Base-by-base conservation (phyloP, 1,140 invertebrate genomes). In the Mya arenaria region DNA sequence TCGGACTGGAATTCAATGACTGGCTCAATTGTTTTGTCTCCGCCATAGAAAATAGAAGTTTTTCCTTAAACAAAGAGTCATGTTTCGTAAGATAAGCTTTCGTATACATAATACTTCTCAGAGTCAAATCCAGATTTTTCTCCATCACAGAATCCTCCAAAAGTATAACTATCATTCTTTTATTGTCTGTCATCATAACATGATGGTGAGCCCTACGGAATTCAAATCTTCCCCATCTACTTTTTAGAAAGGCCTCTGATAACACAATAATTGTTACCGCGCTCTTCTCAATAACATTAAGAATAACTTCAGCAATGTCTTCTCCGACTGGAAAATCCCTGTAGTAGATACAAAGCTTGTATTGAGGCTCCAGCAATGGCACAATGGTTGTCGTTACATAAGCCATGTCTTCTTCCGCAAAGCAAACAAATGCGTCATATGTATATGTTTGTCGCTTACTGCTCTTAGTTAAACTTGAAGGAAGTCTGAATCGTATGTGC, bases 151-250 rank as follows among this genome's bases (percentile, higher is more conserved):
- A 30, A 5, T 77, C 60, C 37, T 65, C 58, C 39, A 77, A 8
- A 15, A 77, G n/a, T n/a, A 77, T 28, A 25, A 77, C 34, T 5
- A 77, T 23, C n/a, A 77, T 17, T 23, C 60, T 44, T 52, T 77
- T 41, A n/a, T 52, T n/a, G 30, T 44, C 63, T 3, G 37, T 77
- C 30, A 32, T n/a, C 1, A 77, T 77, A 0, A 56, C 60, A 19
- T 36, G 6, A 32, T 77, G 44, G 30, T 77, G 58, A 30, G 73
- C 73, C 17, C 39, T 44, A 10, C 60, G 15, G 44, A 77, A 77
- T 65, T 77, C 73, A 77, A 77, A 77, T 8, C 55, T 65, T 2
- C 73, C 73, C 73, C 73, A 77, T 32, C 60, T 28, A 32, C 73
- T 77, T 10, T 65, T 63, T 37, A 77, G 37, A 36, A 77, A 77